These are phyloP conservation scores for Zaprionus capensis DNA, from an alignment of 1,140 invertebrate species.

Conservation along the genomic window DNA sequence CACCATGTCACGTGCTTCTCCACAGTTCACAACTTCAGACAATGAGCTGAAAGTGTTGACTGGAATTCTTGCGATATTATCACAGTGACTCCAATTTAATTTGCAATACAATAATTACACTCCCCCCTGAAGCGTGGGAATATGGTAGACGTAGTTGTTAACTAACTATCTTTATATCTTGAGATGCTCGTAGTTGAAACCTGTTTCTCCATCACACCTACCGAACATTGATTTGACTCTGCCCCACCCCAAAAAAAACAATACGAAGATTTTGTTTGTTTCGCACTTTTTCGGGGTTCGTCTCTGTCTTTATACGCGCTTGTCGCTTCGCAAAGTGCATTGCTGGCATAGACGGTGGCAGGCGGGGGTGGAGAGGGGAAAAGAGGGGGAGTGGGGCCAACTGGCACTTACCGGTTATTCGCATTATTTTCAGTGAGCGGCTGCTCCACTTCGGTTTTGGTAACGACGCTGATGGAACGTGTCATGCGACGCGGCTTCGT, in stretches of 20 bases:
- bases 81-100: neutral
- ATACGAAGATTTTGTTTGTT: slow-evolving; percentile 5
- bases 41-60: slow-evolving; percentile 1
- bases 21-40: neutral
- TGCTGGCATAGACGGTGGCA: slow-evolving; percentile 22
- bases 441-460: slow-evolving; percentile 83
- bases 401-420: slow-evolving; percentile 82
- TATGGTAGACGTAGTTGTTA: neutral
- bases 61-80: neutral
- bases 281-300: slow-evolving; percentile 19
- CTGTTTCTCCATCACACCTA: slow-evolving; percentile 25
- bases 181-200: slow-evolving; percentile 13
- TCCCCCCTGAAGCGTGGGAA: slow-evolving; percentile 15
- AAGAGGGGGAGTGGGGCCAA: neutral
- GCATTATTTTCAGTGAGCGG: slow-evolving; percentile 82
- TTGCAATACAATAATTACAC: neutral
- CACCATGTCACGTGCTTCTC: neutral
- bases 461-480: slow-evolving; percentile 83
- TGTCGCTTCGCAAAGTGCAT: slow-evolving; percentile 19
- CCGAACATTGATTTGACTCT: slow-evolving; percentile 7
- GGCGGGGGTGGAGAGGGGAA: neutral
- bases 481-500: slow-evolving; percentile 82
- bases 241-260: slow-evolving; percentile 12
- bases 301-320: slow-evolving; percentile 8
- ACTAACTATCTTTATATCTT: neutral